Percentiles rank a stretch among this genome's conserved stretches.
These are phyloP conservation scores for Oriolus oriolus DNA, from an alignment of 2,113 vertebrate species.

Conservation along the genomic window DNA sequence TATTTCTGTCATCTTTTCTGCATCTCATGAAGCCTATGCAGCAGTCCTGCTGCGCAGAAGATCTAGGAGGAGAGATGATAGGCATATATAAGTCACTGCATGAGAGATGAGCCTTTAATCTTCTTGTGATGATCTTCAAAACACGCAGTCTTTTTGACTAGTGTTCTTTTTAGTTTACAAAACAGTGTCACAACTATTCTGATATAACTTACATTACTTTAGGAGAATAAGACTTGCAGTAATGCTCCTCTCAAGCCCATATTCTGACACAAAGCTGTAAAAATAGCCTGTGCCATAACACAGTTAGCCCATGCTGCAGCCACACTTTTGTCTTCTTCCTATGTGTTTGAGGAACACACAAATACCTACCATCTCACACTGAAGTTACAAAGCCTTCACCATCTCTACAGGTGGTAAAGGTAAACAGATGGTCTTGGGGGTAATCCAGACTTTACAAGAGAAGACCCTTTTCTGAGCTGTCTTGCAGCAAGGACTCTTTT, in stretches of 20 bases:
- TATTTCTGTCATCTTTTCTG: constrained; percentile 40
- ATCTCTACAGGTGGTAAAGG: background rate
- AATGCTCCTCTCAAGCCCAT: background rate
- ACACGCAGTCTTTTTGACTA: constrained; percentile 3
- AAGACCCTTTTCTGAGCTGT: background rate
- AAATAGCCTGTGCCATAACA: background rate
- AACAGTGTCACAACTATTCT: constrained; percentile 32
- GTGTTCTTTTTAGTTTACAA: constrained; percentile 51
- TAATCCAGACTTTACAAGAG: background rate
- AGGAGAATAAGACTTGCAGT: background rate
- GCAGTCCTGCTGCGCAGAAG: background rate
- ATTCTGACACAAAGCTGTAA: background rate
- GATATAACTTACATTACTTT: background rate
- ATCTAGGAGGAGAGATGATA: constrained; percentile 16
- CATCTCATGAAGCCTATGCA: constrained; percentile 4
- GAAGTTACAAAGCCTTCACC: background rate
- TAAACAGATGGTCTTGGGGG: background rate
- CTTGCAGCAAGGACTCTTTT: background rate
- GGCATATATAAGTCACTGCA: constrained; percentile 18
- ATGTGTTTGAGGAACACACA: background rate
- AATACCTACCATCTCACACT: background rate
- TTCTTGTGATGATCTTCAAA: background rate
- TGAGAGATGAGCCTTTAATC: constrained; percentile 54
- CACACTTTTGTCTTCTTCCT: background rate
- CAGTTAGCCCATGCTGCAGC: background rate